Evolutionary conservation across 2,888 invertebrate genomes (phyloP), one percentile per base, ranked within the genome.

Genomic region (Limenitis camilla): DNA sequence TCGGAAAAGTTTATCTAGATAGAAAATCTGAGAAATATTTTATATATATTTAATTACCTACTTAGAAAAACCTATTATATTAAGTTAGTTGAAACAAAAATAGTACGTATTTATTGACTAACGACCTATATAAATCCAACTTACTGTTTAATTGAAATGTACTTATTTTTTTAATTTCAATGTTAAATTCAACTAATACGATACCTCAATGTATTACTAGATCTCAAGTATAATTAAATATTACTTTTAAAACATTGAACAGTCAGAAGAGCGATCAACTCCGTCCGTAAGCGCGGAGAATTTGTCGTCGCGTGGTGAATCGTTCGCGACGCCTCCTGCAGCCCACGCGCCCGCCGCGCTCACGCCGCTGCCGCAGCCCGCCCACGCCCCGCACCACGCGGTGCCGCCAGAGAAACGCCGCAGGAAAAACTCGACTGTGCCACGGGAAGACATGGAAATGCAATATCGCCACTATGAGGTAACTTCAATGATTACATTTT

Each of bases 271-370:
- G 53, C 78, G 87, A 44, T 81, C 85, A 42, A 88, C 88, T 62
- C 87, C 88, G 50, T 81, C 80, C 27, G 81, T 80, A 58, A 81
- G 84, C 53, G 87, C 87, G 36, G 88, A 88, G 74, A 88, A 88
- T 69, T 72, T 88, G 29, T 84, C 74, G 10, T 68, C 81, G 46
- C 79, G 88, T 56, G 71, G 78, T 55, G 82, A 84, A 61, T 71
- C 76, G 60, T 84, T 84, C 72, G 81, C 85, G 55, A 82, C 83
- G 58, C 77, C 88, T 55, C 75, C 82, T 53, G 72, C 81, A 44
- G 72, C 84, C 58, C 74, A 85, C 66, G 73, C 78, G 54, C 60
- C 65, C 47, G 62, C 67, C 54, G 56, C 63, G 44, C 74, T 77
- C 39, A 77, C 77, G 55, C 76, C 79, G 72, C 76, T 71, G 69